These are phyloP conservation scores for Bucorvus abyssinicus DNA, from an alignment of 2,797 vertebrate species.

Conservation along the genomic window DNA sequence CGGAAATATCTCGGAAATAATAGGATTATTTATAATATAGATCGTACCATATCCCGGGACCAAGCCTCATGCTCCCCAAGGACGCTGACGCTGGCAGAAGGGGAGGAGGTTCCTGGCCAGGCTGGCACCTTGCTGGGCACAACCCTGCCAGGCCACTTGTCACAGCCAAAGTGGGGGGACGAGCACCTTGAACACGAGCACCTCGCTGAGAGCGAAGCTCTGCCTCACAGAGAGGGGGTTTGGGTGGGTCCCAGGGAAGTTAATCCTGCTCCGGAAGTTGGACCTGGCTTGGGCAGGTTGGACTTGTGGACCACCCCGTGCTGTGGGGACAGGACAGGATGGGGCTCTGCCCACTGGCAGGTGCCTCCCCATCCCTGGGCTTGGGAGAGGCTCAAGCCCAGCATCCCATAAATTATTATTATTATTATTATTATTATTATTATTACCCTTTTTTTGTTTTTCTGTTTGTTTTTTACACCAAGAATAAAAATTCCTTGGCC, in stretches of 20 bases:
- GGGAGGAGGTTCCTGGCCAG: neutral
- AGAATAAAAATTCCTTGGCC: neutral
- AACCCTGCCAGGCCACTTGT: neutral
- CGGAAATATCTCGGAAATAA: neutral
- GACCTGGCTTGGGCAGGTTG: neutral
- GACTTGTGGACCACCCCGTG: neutral
- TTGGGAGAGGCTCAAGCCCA: neutral
- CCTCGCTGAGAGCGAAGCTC: neutral
- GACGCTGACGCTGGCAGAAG: neutral
- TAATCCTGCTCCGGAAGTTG: neutral
- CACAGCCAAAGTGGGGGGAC: neutral
- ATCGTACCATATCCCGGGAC: neutral
- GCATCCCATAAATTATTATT: neutral
- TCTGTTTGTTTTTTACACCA: neutral
- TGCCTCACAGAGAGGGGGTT: neutral
- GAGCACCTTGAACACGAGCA: neutral
- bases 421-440: neutral
- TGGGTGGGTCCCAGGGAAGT: accelerated
- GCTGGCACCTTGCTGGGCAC: neutral
- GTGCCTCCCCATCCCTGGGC: neutral
- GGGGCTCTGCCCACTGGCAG: neutral
- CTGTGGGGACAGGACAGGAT: neutral
- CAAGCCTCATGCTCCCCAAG: neutral
- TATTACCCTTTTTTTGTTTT: neutral
- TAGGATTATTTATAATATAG: neutral